phyloP scores from a whole-genome alignment of 2,113 vertebrate species.

The Charadrius vociferus region DNA sequence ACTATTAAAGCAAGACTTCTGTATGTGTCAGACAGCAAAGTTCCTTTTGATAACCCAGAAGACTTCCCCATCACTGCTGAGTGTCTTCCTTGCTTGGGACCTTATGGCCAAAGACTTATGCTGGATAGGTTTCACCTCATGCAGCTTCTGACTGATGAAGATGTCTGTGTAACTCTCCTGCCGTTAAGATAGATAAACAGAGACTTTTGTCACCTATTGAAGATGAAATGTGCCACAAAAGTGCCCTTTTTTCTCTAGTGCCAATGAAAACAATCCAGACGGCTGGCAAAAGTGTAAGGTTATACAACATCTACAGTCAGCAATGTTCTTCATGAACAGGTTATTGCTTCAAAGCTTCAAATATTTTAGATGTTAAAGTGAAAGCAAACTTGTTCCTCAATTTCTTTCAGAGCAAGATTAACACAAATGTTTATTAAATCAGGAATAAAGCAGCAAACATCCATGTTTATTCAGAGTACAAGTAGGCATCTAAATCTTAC shows the following conservation, averaged over 20 bases:
- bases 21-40: neutral
- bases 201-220: neutral
- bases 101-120: neutral
- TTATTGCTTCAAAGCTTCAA: neutral
- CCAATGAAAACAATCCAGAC: neutral
- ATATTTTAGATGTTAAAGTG: neutral
- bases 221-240: neutral
- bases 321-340: neutral
- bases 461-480: neutral
- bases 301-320: neutral
- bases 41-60: neutral
- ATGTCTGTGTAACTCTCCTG: neutral
- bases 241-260: neutral
- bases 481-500: neutral
- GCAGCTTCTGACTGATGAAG: neutral
- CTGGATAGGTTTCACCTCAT: neutral
- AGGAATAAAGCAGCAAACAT: neutral
- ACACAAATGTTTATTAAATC: neutral
- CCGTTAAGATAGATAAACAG: neutral
- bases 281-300: neutral
- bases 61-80: neutral
- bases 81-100: neutral
- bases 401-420: neutral
- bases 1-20: neutral
- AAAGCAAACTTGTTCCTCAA: neutral